Evolutionary conservation across 2,797 vertebrate species (phyloP), one percentile per base, ranked within the genome.

Genomic region (Sebastes itinus): DNA sequence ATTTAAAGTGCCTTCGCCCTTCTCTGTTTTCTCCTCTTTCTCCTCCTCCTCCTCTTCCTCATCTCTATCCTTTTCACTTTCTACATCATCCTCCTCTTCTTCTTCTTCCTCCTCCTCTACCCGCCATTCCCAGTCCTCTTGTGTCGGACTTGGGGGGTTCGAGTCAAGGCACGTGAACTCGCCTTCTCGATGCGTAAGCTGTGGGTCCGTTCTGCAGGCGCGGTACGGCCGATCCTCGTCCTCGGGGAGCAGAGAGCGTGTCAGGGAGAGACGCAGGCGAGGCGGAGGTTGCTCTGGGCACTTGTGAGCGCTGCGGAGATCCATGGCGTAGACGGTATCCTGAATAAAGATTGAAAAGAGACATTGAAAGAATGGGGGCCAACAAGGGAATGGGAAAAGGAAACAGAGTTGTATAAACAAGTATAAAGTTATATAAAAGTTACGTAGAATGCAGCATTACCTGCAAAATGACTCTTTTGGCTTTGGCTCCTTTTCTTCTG

Each of bases 241-340:
- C 62, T 91, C 88, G 0, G 94, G 75, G 70, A 92, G 93, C 86
- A 97, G 95, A 2, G 97, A 96, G 86, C 95, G 92, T 0, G 95
- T 95, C 86, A 98, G 95, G 42, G 98, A 98, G 87, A 99, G 97
- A 71, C 95, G 97, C 63, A 98, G 95, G 89, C 96, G 97, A 13
- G 91, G 87, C 4, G 82, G 60, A 81, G 96, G 95, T 75, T 92
- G 90, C 81, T 96, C 96, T 65, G 95, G 94, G 84, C 94, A 91
- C 95, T 97, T 97, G 96, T 97, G 97, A 75, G 98, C 96, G 58
- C 98, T 99, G 89, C 97, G 98, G 82, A 99, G 96, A 90, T 99
- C 98, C 98, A 99, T 99, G 77, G 96, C 93, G 92, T 98, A 99
- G 71, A 98, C 93, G 0, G 89, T 77, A 62, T 95, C 95, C 97